A percentile compares a stretch with the other conserved stretches of the same genome.
phyloP scores from a whole-genome alignment of 2,113 vertebrate species.

The Heliornis fulica region DNA sequence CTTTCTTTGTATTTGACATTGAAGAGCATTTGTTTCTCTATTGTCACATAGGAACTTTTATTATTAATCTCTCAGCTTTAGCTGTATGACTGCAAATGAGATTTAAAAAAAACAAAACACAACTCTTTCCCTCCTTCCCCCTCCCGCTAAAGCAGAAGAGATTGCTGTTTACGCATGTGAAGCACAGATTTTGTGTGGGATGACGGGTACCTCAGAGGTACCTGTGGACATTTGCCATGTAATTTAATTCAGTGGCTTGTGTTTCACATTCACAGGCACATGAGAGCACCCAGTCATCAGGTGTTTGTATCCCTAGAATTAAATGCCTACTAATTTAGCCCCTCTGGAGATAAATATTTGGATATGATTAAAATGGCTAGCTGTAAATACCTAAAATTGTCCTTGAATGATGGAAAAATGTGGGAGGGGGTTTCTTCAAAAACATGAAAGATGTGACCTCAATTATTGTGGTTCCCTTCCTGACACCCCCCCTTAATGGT shows the following conservation, averaged over 20 bases:
- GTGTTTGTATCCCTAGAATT: constrained; percentile 10
- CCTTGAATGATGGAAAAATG: background rate
- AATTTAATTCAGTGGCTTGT: background rate
- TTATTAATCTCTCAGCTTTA: background rate
- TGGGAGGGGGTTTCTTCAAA: background rate
- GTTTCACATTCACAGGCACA: background rate
- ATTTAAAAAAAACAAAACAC: background rate
- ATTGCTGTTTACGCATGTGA: background rate
- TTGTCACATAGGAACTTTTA: background rate
- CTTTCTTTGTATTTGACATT: constrained; percentile 26
- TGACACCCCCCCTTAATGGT: background rate
- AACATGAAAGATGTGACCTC: background rate
- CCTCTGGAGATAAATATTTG: constrained; percentile 32
- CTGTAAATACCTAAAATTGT: background rate
- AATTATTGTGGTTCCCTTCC: background rate
- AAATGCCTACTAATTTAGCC: constrained; percentile 4
- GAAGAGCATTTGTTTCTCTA: constrained; percentile 31
- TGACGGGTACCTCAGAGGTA: background rate
- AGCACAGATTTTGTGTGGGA: constrained; percentile 19
- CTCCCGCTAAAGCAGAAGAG: background rate
- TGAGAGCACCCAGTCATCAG: background rate
- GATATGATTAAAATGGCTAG: background rate
- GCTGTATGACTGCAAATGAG: background rate
- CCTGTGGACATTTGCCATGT: background rate
- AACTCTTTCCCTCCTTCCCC: background rate